Evolutionary conservation across 2,888 invertebrate species (phyloP), one percentile per base, ranked within the genome.

Genomic region (Tortrix viridana): DNA sequence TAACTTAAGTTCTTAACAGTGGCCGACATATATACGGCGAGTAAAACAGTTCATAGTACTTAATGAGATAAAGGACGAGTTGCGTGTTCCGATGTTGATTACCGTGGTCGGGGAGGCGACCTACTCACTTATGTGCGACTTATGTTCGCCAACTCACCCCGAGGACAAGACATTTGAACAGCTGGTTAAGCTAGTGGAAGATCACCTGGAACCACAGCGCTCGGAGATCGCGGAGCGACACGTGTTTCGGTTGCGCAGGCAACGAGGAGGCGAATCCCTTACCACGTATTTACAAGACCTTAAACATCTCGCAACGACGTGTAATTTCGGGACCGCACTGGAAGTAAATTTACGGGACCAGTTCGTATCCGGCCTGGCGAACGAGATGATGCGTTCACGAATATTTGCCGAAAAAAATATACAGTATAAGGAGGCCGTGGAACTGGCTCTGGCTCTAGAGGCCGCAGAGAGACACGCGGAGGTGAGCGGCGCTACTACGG

Each of bases 181-280:
- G 5, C 26, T 72, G 3, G 66, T 63, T 3, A 12, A 38, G 7
- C 16, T 69, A 3, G 69, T 71, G 12, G 55, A 58, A 16, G 64
- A 67, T 3, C 71, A 72, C 43, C 32, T 71, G 26, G 66, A 72
- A 52, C 72, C 70, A 2, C 38, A 69, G 41, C 48, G 69, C 3
- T 74, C 70, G 0, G 71, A 71, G 14, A 71, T 72, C 2, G 71
- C 71, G 5, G 71, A 71, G 32, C 26, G 72, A 22, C 71, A 72
- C 41, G 32, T 69, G 6, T 72, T 72, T 55, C 55, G 73, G 6
- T 67, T 64, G 23, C 47, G 74, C 22, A 44, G 49, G 20, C 74
- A 73, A 48, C 32, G 44, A 16, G 50, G 44, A 9, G 69, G 69
- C 9, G 70, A 69, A 61, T 50, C 48, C n/a, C 7, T 70, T 12